These are phyloP conservation scores for Cladopsammia gracilis DNA, from an alignment of 64 coral and sea anemone species.

Conservation along the genomic window DNA sequence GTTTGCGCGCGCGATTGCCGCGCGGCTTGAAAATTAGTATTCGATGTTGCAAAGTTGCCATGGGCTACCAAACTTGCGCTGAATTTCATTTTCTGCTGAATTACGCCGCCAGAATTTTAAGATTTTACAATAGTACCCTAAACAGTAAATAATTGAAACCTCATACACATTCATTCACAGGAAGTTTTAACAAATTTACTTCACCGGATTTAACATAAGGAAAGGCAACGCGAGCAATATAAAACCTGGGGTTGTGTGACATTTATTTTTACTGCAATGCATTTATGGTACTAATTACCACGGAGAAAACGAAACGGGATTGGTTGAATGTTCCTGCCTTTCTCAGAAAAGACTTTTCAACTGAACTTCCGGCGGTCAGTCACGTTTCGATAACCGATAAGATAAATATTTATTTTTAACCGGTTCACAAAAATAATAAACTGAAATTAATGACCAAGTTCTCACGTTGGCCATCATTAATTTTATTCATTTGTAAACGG, in stretches of 20 bases:
- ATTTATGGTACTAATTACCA: not conserved
- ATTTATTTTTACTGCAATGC: not conserved
- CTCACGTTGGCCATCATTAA: not conserved
- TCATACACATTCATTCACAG: not conserved
- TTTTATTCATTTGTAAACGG: not conserved
- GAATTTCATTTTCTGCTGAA: too few species aligned
- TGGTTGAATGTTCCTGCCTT: not conserved
- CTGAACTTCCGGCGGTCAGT: conserved; percentile 19
- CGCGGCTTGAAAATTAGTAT: conserved; percentile 1
- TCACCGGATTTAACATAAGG: not conserved
- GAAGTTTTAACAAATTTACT: not conserved
- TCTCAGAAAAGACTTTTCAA: conserved; percentile 10
- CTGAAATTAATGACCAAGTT: not conserved
- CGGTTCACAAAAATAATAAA: not conserved
- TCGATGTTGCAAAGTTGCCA: not conserved
- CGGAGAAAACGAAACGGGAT: not conserved
- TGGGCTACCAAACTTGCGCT: not conserved
- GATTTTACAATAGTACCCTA: not conserved
- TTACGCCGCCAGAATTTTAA: too few species aligned
- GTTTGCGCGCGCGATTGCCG: not conserved
- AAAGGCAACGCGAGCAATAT: not conserved
- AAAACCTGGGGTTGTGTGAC: too few species aligned
- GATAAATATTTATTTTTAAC: not conserved
- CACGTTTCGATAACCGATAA: not conserved
- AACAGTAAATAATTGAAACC: not conserved